Conservation (phyloP, 2,888 invertebrate genomes). For the Brachynemurus nebulosus region DNA sequence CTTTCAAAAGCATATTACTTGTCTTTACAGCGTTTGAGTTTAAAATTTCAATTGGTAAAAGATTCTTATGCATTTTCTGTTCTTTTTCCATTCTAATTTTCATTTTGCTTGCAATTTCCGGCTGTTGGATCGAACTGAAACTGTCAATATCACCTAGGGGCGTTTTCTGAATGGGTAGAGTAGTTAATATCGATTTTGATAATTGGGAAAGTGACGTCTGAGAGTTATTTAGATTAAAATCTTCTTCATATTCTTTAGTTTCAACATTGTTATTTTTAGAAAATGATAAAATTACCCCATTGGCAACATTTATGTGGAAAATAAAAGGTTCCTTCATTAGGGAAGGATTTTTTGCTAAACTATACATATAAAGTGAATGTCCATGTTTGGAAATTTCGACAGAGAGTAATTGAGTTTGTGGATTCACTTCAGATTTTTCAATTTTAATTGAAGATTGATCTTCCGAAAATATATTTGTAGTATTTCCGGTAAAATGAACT, state of each 20-base stretch:
- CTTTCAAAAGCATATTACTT: not conserved
- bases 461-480: constrained; percentile 20
- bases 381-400: constrained; percentile 18
- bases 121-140: not conserved
- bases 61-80: not conserved
- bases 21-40: not conserved
- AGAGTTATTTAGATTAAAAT: too few relatives aligned
- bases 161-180: too few relatives aligned
- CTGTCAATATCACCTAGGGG: too few relatives aligned
- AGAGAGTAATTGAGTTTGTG: constrained; percentile 16
- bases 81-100: not conserved
- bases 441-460: constrained; percentile 23
- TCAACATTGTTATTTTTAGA: too few relatives aligned
- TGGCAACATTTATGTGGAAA: constrained; percentile 24
- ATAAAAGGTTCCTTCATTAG: constrained; percentile 10
- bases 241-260: too few relatives aligned
- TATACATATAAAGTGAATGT: constrained; percentile 20
- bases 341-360: constrained; percentile 6
- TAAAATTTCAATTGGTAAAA: not conserved
- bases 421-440: constrained; percentile 23
- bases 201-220: too few relatives aligned
- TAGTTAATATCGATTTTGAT: too few relatives aligned
- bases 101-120: constrained; percentile 3
- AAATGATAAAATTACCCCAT: constrained; percentile 24
- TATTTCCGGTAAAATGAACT: constrained; percentile 21